Percentiles rank a stretch among this genome's conserved stretches.
phyloP scores from a whole-genome alignment of 2,113 vertebrate genomes.

The Hemichromis elongatus region DNA sequence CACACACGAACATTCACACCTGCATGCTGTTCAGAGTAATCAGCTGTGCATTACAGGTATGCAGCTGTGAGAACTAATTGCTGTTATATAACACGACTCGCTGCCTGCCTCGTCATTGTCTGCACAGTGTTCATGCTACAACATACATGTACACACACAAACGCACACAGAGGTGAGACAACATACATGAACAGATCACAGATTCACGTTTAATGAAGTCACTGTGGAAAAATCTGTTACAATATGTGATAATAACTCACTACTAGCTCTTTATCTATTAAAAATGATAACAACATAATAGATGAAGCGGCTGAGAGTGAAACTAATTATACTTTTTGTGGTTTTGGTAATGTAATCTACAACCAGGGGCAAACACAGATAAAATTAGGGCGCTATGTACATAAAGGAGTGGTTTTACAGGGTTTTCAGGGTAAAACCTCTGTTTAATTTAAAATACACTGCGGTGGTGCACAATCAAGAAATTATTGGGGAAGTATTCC shows the following conservation, averaged over 20 bases:
- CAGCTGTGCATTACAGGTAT: slow-evolving; percentile 18
- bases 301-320: neutral
- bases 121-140: neutral
- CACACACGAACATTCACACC: neutral
- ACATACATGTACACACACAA: neutral
- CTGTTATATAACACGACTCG: slow-evolving; percentile 18
- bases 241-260: neutral
- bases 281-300: neutral
- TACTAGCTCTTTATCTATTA: neutral
- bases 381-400: neutral
- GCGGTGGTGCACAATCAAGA: too few relatives aligned
- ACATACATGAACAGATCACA: neutral
- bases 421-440: too few relatives aligned
- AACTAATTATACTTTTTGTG: neutral
- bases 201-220: neutral
- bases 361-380: neutral
- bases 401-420: neutral
- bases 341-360: rapidly evolving
- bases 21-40: neutral
- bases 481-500: neutral
- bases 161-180: neutral
- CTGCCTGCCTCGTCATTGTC: neutral
- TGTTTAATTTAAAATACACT: too few relatives aligned
- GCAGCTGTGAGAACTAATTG: neutral
- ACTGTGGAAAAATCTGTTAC: neutral